phyloP scores from a whole-genome alignment of 2,888 invertebrate species.

The Eilema sororculum region DNA sequence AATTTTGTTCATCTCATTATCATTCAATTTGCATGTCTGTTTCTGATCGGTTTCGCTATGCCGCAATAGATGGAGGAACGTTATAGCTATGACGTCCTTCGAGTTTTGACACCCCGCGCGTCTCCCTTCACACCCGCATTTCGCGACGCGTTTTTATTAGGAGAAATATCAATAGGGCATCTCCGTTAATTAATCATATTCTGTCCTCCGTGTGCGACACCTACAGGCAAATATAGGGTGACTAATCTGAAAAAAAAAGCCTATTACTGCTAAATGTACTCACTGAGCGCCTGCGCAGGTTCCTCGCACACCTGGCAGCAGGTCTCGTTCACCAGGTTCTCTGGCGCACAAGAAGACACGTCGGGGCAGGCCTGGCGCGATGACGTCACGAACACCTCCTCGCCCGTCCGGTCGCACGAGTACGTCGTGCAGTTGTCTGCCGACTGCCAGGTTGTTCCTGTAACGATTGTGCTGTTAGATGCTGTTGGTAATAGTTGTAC shows the following conservation, averaged over 20 bases:
- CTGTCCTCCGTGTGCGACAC: no score
- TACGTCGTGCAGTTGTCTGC: conserved; percentile 89
- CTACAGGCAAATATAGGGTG: no score
- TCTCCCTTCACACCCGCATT: no score
- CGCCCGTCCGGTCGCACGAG: conserved; percentile 79
- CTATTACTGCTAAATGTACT: conserved; percentile 35
- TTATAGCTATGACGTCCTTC: no score
- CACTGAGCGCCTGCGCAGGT: conserved; percentile 80
- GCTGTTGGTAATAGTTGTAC: not conserved
- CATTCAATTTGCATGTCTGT: no score
- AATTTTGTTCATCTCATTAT: no score
- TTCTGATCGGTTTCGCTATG: no score
- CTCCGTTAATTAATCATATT: no score
- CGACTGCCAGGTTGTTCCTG: conserved; percentile 87
- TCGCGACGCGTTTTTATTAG: no score
- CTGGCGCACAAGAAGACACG: conserved; percentile 86
- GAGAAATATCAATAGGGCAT: no score
- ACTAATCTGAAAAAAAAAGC: not conserved
- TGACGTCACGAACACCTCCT: conserved; percentile 85
- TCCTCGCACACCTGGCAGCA: conserved; percentile 90
- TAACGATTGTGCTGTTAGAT: not conserved
- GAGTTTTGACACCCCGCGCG: no score
- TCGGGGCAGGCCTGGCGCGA: conserved; percentile 88
- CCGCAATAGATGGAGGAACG: no score
- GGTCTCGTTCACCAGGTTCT: conserved; percentile 86